Conservation (phyloP, 2,888 invertebrate genomes). For the Galerucella pusilla region DNA sequence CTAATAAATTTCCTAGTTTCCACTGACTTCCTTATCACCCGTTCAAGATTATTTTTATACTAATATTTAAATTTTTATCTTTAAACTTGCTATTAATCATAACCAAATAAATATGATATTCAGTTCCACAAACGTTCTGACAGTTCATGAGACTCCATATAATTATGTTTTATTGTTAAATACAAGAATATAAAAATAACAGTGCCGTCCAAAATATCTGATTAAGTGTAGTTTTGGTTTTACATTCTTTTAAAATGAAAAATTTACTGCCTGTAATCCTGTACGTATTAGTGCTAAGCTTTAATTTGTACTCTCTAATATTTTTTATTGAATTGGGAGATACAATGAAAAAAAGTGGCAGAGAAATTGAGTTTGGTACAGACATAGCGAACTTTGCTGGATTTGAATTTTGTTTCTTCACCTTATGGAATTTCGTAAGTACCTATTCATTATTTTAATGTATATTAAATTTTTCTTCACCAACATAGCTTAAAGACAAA, state of each 20-base stretch:
- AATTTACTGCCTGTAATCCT: not conserved
- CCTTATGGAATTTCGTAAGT: slow-evolving; percentile 45
- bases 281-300: slow-evolving; percentile 1
- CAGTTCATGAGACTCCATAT: not conserved
- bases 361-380: slow-evolving; percentile 3
- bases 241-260: not conserved
- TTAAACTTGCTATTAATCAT: not conserved
- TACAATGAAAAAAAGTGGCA: slow-evolving; percentile 15
- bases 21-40: not conserved
- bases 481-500: too few species aligned
- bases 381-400: slow-evolving; percentile 27
- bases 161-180: not conserved
- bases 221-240: not conserved
- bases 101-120: not conserved
- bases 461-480: too few species aligned
- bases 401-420: slow-evolving; percentile 33
- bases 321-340: slow-evolving; percentile 24
- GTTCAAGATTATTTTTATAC: not conserved
- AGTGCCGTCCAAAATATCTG: not conserved
- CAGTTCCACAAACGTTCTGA: not conserved
- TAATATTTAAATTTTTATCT: not conserved
- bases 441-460: slow-evolving; percentile 6
- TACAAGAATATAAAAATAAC: not conserved
- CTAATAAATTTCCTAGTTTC: not conserved
- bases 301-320: slow-evolving; percentile 21